Evolutionary conservation across 2,113 vertebrate species (phyloP).

Genomic region (Rousettus leschenaultii): DNA sequence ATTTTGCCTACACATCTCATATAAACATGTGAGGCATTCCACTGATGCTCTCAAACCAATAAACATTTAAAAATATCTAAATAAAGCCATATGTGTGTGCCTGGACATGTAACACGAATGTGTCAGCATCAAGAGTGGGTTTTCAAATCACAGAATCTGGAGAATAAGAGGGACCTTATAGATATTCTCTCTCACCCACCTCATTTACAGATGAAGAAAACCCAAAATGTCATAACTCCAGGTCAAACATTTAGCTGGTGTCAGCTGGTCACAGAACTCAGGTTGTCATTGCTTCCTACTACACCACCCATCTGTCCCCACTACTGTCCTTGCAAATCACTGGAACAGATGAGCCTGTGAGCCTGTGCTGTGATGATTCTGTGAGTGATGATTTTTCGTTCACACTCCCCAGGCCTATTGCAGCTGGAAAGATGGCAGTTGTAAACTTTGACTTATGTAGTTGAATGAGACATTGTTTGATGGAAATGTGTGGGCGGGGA

Average conservation of each 20-base stretch:
- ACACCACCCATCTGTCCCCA: not conserved
- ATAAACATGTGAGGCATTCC: not conserved
- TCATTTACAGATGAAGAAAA: not conserved
- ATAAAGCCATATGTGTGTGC: not conserved
- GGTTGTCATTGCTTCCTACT: not conserved
- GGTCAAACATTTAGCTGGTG: not conserved
- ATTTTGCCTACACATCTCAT: not conserved
- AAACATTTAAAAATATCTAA: not conserved
- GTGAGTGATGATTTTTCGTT: conserved; percentile 64
- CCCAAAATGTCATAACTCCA: not conserved
- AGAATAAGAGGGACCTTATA: not conserved
- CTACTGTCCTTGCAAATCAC: not conserved
- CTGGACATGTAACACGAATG: not conserved
- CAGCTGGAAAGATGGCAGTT: conserved; percentile 80
- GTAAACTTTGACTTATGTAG: conserved; percentile 81
- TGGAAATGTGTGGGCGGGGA: conserved; percentile 81
- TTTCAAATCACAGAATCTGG: not conserved
- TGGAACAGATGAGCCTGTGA: not conserved
- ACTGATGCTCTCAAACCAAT: not conserved
- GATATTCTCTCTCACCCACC: not conserved
- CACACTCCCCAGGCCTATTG: conserved; percentile 63
- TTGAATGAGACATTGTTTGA: conserved; percentile 85
- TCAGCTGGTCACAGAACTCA: not conserved
- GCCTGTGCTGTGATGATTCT: conserved; percentile 44
- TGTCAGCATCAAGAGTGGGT: not conserved